A percentile compares a stretch with the other conserved stretches of the same genome.
Conservation (phyloP, 2,888 invertebrate species). For the Drosophila nr. perissopoda region DNA sequence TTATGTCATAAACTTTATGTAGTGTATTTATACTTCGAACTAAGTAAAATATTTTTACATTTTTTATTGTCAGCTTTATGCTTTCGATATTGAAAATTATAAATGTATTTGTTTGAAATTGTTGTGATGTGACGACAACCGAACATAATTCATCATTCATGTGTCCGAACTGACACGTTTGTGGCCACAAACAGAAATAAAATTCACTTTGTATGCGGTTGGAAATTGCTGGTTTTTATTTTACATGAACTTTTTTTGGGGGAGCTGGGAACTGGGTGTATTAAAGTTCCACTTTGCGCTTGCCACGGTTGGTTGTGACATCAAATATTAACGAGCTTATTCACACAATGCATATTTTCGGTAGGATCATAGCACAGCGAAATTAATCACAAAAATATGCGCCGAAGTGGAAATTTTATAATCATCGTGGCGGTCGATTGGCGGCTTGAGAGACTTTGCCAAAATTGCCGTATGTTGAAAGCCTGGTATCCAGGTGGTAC, state of each 20-base stretch:
- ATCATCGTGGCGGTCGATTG: slow-evolving; percentile 68
- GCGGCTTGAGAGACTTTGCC: slow-evolving; percentile 25
- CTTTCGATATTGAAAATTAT: slow-evolving; percentile 39
- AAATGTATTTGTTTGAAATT: slow-evolving; percentile 38
- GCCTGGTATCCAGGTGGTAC: slow-evolving; percentile 12
- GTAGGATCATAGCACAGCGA: slow-evolving; percentile 49
- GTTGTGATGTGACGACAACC: slow-evolving; percentile 39
- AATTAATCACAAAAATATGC: slow-evolving; percentile 75
- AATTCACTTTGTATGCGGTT: slow-evolving; percentile 75
- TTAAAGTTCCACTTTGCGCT: slow-evolving; percentile 37
- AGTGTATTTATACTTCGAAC: slow-evolving; percentile 15
- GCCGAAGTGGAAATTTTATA: slow-evolving; percentile 70
- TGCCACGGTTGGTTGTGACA: slow-evolving; percentile 28
- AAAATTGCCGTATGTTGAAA: slow-evolving; percentile 4
- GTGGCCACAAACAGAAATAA: slow-evolving; percentile 75
- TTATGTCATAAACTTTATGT: background rate
- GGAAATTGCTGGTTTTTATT: slow-evolving; percentile 54
- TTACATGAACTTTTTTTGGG: slow-evolving; percentile 19
- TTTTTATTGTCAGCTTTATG: slow-evolving; percentile 39
- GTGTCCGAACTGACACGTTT: slow-evolving; percentile 77
- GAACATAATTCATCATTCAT: slow-evolving; percentile 76
- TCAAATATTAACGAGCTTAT: slow-evolving; percentile 65
- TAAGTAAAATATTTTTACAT: background rate
- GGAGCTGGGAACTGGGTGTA: slow-evolving; percentile 11
- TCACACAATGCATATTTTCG: slow-evolving; percentile 42